Base-by-base conservation (phyloP, 2,888 invertebrate genomes). In the Melinaea menophilus region DNA sequence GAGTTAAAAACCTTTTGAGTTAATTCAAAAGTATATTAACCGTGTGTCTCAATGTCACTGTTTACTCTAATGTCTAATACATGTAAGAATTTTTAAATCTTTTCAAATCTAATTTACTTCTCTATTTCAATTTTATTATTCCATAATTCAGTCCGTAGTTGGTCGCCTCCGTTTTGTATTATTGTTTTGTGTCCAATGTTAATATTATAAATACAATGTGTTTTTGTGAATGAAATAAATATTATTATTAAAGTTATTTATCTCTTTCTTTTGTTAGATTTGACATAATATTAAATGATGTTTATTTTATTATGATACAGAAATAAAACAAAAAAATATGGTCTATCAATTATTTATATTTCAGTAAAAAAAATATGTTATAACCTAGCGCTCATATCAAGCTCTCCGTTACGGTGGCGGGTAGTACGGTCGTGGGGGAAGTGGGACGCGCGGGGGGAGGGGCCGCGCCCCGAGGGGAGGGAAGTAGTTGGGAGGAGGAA, bases 401-500 rank as follows among this genome's bases (percentile, higher is more conserved):
- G 66, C 69, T 67, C 66, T 70, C 72, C 69, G 74, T 84, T 84
- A 90, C 65, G 88, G 86, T 78, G 82, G 58, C 79, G 86, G 5
- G 79, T 85, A 34, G 31, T 51, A 51, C 63, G 70, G 0, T 70
- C 70, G n/a, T 69, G 71, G 58, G 62, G 68, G n/a, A 62, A 63
- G 33, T 75, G 68, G 12, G 58, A 63, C 0, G 81, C 78, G 0
- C 82, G 82, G n/a, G 79, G 87, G 12, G 81, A 79, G 31, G 80
- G 88, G 4, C 79, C 79, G 76, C 1, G 80, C 79, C 0, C 79
- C 79, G 34, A 80, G 66, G 1, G 82, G 80, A 2, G 83, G 79
- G 75, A 81, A 87, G 77, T 86, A 88, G 69, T 82, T 78, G 7
- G 87, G 88, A 33, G 88, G 88, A 56, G 92, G 85, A 58, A 91